These are phyloP conservation scores for Xestia rhomboidea DNA, from an alignment of 2,888 invertebrate species.

Conservation along the genomic window DNA sequence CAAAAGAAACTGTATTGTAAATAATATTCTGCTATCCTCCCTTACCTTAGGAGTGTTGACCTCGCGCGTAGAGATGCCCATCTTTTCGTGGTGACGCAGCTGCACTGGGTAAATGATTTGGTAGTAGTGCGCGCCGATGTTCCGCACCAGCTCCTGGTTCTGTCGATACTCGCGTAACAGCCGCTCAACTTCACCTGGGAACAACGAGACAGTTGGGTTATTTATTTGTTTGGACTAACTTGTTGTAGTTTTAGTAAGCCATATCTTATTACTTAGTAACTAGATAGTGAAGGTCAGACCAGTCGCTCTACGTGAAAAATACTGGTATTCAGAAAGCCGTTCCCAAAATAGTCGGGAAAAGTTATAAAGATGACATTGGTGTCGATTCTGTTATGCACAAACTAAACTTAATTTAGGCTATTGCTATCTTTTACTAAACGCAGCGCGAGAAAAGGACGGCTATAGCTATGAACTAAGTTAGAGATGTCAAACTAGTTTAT, in stretches of 20 bases:
- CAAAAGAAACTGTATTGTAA: not conserved
- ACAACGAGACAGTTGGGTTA: constrained; percentile 53
- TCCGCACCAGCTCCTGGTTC: constrained; percentile 97
- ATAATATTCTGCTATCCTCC: constrained; percentile 31
- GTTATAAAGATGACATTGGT: not conserved
- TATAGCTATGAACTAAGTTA: no score
- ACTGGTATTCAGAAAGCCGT: not conserved
- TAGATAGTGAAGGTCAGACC: not conserved
- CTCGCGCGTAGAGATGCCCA: constrained; percentile 98
- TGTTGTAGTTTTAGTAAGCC: not conserved
- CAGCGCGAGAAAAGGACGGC: no score
- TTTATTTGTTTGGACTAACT: no score
- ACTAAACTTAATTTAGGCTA: no score
- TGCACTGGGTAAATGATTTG: constrained; percentile 98
- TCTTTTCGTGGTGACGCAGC: constrained; percentile 98
- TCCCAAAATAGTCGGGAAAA: not conserved
- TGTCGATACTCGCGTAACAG: constrained; percentile 97
- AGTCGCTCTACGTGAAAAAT: not conserved
- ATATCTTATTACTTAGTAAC: not conserved
- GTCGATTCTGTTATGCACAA: no score
- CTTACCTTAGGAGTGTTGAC: constrained; percentile 96
- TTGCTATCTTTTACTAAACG: no score
- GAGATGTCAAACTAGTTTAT: no score
- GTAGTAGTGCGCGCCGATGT: constrained; percentile 97
- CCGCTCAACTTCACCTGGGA: constrained; percentile 96